A percentile compares a stretch with the other conserved stretches of the same genome.
These are phyloP conservation scores for Pedetes capensis DNA, from an alignment of 2,113 vertebrate species.

Conservation along the genomic window DNA sequence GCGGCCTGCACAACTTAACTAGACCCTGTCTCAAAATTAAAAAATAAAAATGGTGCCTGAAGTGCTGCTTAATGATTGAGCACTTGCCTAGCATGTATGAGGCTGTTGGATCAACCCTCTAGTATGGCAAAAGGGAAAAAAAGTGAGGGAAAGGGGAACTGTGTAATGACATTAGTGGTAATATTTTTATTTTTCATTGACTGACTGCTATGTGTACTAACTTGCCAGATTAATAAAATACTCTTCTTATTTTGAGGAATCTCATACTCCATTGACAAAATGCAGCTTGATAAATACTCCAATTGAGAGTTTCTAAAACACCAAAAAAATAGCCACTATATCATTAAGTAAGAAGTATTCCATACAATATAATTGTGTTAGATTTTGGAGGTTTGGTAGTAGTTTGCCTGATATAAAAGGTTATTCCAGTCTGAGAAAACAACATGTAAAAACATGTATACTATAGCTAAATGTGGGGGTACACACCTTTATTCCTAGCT, in stretches of 20 bases:
- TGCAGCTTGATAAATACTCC: background rate
- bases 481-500: no score
- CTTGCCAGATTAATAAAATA: background rate
- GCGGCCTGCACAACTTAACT: no score
- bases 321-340: background rate
- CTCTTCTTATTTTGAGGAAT: background rate
- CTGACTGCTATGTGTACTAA: background rate
- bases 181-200: background rate
- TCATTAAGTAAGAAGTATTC: background rate
- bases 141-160: no score
- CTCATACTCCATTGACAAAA: background rate
- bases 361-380: background rate
- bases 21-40: no score
- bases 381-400: background rate
- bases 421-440: background rate
- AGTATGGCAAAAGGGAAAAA: no score
- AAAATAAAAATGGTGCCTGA: no score
- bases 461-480: no score
- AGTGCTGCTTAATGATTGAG: no score
- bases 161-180: background rate
- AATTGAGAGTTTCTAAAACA: background rate
- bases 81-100: no score
- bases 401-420: background rate
- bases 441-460: background rate
- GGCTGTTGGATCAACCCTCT: no score